Base-by-base conservation (phyloP, 2,797 vertebrate genomes). In the Anas bahamensis region DNA sequence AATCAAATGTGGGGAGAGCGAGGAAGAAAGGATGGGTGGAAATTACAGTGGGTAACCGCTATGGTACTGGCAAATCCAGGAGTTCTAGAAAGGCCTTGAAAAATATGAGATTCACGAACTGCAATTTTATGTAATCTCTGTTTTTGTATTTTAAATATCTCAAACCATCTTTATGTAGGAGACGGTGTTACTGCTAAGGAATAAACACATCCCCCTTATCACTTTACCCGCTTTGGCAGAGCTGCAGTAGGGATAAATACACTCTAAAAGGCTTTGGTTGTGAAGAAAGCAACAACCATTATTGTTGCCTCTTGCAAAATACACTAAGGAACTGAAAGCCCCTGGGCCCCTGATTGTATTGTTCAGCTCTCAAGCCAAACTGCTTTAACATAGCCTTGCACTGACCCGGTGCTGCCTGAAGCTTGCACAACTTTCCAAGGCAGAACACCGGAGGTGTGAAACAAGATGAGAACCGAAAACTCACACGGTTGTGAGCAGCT, bases 101-200 rank as follows among this genome's bases (percentile, higher is more conserved):
- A 86, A 93, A 92, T 18, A 37, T 6, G 60, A 87, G 85, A 86
- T 68, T 78, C 33, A 46, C 5, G 13, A 90, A 60, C 31, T 52
- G 33, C 19, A 56, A 79, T 70, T 95, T 95, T 90, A 94, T 5
- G 3, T 95, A 90, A 95, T 71, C 68, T 78, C 68, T 76, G 44
- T 24, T 89, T 94, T 88, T 7, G 13, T 88, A 68, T 82, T 89
- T 93, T 70, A 89, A 92, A 64, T 75, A 92, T 69, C 79, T 79
- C 73, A 35, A 81, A 68, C 26, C 7, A 4, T n/a, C 84, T 78
- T 39, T 71, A 79, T 12, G 87, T 76, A 87, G 83, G 89, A 94
- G 86, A 83, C 46, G 63, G 33, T 77, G 88, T 48, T 70, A 65
- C 77, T 88, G 73, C 76, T 78, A 70, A 77, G 88, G 72, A 85